Evolutionary conservation across 2,888 invertebrate genomes (phyloP).

Genomic region (Beris morrisii): DNA sequence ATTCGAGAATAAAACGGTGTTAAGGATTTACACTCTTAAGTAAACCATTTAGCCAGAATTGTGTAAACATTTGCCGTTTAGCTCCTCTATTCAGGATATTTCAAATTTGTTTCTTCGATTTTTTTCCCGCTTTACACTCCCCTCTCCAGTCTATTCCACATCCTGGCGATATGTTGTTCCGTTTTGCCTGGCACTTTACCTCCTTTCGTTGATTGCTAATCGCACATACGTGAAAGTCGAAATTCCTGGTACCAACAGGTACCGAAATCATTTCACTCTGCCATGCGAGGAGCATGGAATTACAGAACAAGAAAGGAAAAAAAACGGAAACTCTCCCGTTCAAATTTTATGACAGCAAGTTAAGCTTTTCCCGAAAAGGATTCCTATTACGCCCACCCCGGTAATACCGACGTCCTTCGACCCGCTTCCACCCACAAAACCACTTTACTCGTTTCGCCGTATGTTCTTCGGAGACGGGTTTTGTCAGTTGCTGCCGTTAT

Average conservation of each 20-base stretch:
- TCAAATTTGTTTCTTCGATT: too few relatives aligned
- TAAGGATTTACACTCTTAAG: constrained; percentile 16
- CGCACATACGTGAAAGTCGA: constrained; percentile 26
- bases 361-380: constrained; percentile 10
- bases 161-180: constrained; percentile 10
- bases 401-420: background rate
- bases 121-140: too few relatives aligned
- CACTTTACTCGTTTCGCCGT: too few relatives aligned
- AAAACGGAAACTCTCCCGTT: constrained; percentile 6
- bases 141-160: background rate
- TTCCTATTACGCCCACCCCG: background rate
- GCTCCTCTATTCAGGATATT: background rate
- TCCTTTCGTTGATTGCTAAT: constrained; percentile 31
- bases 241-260: constrained; percentile 32
- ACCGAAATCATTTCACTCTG: constrained; percentile 25
- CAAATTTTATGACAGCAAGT: constrained; percentile 23
- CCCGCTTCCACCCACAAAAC: too few relatives aligned
- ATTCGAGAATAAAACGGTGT: background rate
- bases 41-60: constrained; percentile 29
- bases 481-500: too few relatives aligned
- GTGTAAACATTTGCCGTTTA: constrained; percentile 20
- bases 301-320: background rate
- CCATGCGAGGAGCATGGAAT: background rate
- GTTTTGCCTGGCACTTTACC: constrained; percentile 15
- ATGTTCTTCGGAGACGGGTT: too few relatives aligned